These are phyloP conservation scores for Bos javanicus DNA, from an alignment of 2,113 vertebrate species.

Conservation along the genomic window DNA sequence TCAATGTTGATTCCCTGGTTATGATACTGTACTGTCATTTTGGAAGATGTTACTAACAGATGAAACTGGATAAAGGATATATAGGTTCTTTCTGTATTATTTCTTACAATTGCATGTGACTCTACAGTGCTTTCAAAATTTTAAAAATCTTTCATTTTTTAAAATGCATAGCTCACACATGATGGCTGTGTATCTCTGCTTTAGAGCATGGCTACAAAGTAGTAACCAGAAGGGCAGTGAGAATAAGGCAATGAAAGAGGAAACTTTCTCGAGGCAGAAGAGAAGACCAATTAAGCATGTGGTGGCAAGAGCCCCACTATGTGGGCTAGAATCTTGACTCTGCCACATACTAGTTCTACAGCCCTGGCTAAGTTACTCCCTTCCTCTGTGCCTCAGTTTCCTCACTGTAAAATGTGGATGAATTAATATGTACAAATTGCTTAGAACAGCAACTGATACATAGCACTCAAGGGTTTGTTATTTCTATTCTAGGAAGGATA, in stretches of 20 bases:
- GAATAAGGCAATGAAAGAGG: neutral
- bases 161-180: neutral
- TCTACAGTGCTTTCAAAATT: neutral
- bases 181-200: neutral
- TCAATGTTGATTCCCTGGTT: neutral
- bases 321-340: neutral
- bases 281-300: neutral
- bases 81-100: neutral
- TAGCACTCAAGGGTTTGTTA: neutral
- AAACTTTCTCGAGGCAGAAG: neutral
- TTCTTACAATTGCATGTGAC: neutral
- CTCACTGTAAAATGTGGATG: neutral
- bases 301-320: neutral
- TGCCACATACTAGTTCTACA: neutral
- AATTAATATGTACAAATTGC: neutral
- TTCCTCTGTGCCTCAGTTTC: neutral
- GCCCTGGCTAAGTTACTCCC: neutral
- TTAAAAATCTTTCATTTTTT: neutral
- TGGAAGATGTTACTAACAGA: neutral
- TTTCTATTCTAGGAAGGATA: neutral
- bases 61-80: neutral
- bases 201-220: neutral
- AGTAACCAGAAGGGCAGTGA: neutral
- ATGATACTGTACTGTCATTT: neutral
- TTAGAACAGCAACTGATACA: neutral